Conservation (phyloP, 2,113 vertebrate species). For the Bettongia penicillata region DNA sequence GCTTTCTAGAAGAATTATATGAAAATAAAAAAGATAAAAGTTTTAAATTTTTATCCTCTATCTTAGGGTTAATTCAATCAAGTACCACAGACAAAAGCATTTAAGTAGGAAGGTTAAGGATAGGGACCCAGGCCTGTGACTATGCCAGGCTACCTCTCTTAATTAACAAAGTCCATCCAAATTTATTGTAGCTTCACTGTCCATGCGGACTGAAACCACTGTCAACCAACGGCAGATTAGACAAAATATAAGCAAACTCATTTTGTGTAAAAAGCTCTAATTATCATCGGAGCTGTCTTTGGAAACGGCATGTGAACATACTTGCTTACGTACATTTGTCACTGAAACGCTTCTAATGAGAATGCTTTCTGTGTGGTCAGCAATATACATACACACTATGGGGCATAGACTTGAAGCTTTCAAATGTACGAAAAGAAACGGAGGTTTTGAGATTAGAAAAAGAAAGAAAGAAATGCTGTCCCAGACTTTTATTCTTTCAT, state of each 20-base stretch:
- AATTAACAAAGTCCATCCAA: neutral
- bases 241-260: neutral
- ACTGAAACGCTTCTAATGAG: neutral
- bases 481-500: slow-evolving; percentile 58
- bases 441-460: slow-evolving; percentile 26
- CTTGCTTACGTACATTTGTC: neutral
- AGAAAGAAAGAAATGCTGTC: slow-evolving; percentile 56
- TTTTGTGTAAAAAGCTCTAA: slow-evolving; percentile 23
- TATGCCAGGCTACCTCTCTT: neutral
- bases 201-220: neutral
- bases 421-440: slow-evolving; percentile 7
- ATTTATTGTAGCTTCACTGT: neutral
- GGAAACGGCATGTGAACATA: neutral
- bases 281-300: neutral
- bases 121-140: neutral
- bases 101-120: neutral
- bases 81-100: neutral
- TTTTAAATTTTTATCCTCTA: slow-evolving; percentile 9
- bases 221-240: neutral
- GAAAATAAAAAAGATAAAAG: slow-evolving; percentile 17
- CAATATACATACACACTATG: slow-evolving; percentile 20
- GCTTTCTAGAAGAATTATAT: slow-evolving; percentile 24
- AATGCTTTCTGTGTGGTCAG: slow-evolving; percentile 18
- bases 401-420: slow-evolving; percentile 9
- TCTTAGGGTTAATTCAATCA: slow-evolving; percentile 5